Evolutionary conservation across 1,140 invertebrate species (phyloP).

Genomic region (Reticulitermes speratus): DNA sequence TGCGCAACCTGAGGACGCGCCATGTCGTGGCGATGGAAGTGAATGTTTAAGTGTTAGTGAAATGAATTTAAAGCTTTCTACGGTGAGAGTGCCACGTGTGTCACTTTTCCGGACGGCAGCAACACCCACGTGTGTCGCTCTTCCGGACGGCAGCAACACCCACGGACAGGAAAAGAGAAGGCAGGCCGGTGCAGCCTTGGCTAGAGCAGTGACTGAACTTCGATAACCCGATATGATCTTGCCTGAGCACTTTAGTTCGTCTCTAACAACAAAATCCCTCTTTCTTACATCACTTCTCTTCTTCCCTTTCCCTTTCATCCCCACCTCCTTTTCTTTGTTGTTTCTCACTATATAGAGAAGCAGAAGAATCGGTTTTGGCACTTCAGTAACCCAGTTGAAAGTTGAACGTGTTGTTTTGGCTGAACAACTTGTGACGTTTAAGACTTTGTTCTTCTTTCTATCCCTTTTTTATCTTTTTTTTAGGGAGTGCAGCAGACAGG

Average conservation of each 20-base stretch:
- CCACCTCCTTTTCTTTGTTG: background rate
- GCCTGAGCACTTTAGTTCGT: background rate
- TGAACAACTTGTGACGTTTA: background rate
- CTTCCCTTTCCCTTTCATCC: background rate
- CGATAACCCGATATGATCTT: slow-evolving; percentile 18
- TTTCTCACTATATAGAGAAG: background rate
- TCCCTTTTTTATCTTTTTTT: too few relatives aligned
- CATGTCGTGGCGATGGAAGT: too few relatives aligned
- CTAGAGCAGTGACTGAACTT: background rate
- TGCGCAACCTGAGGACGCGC: too few relatives aligned
- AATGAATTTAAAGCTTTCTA: too few relatives aligned
- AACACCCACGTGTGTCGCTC: too few relatives aligned
- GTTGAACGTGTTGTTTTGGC: background rate
- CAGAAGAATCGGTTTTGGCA: slow-evolving; percentile 10
- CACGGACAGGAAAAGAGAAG: background rate
- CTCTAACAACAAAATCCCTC: background rate
- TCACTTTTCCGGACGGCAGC: too few relatives aligned
- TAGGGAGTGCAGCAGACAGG: background rate
- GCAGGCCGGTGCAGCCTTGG: background rate
- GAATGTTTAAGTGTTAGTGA: too few relatives aligned
- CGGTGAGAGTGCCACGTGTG: too few relatives aligned
- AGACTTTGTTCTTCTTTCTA: background rate
- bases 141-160: too few relatives aligned
- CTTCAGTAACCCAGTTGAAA: slow-evolving; percentile 6
- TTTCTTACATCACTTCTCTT: background rate